Conservation (phyloP, 2,797 vertebrate species). For the Sarcophilus harrisii region DNA sequence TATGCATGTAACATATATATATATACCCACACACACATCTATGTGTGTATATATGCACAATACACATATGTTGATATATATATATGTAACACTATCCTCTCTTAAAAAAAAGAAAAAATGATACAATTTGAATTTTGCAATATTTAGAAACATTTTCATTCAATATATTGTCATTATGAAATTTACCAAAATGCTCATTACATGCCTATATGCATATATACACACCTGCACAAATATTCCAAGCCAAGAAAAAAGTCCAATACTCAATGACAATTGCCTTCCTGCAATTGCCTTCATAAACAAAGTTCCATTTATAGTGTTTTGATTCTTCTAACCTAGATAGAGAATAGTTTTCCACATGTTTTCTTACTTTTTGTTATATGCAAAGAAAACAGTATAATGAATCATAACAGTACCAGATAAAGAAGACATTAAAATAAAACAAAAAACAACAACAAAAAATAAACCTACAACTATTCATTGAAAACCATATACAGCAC, state of each 20-base stretch:
- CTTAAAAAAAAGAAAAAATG: not conserved
- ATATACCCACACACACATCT: too few relatives aligned
- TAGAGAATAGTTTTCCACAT: conserved; percentile 41
- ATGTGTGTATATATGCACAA: too few relatives aligned
- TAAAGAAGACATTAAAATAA: conserved; percentile 55
- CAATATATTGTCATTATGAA: not conserved
- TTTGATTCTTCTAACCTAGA: conserved; percentile 32
- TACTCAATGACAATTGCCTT: not conserved
- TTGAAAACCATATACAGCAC: conserved; percentile 53
- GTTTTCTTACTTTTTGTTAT: conserved; percentile 39
- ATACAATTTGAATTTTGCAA: not conserved
- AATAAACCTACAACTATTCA: conserved; percentile 52
- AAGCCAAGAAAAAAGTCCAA: not conserved
- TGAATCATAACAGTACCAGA: conserved; percentile 66
- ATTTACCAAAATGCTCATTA: not conserved
- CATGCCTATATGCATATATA: not conserved
- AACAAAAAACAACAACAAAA: not conserved
- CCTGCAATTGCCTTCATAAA: not conserved
- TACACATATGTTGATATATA: too few relatives aligned
- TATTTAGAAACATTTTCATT: not conserved
- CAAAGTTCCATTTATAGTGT: conserved; percentile 49
- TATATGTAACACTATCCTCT: not conserved
- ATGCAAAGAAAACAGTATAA: conserved; percentile 31
- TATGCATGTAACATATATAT: too few relatives aligned
- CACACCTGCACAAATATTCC: not conserved